Conservation (phyloP, 2,888 invertebrate genomes). For the Epirrita christyi region DNA sequence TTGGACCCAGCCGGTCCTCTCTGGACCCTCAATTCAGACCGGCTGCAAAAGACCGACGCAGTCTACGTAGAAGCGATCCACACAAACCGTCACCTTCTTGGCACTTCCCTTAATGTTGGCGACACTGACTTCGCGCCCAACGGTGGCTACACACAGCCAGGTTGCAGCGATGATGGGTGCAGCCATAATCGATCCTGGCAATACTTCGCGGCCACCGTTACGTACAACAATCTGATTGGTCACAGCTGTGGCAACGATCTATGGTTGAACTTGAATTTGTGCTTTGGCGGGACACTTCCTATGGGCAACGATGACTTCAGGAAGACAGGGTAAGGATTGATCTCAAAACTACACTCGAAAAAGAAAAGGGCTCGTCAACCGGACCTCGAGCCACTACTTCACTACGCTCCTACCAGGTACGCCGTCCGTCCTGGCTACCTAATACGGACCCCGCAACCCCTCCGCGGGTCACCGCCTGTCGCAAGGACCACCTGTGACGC, state of each 20-base stretch:
- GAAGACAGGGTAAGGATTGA: slow-evolving; percentile 43
- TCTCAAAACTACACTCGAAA: no score
- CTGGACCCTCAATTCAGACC: slow-evolving; percentile 19
- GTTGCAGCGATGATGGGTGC: slow-evolving; percentile 38
- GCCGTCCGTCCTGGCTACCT: no score
- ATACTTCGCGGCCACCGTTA: slow-evolving; percentile 52
- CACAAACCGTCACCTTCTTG: slow-evolving; percentile 22
- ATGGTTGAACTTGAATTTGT: slow-evolving; percentile 14
- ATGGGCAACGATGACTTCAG: slow-evolving; percentile 54
- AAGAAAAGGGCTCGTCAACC: no score
- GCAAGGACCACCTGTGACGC: no score
- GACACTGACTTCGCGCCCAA: slow-evolving; percentile 31
- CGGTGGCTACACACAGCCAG: slow-evolving; percentile 23
- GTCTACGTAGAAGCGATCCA: slow-evolving; percentile 32
- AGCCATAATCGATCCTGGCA: slow-evolving; percentile 56
- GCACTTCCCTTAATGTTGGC: slow-evolving; percentile 10
- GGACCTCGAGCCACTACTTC: no score
- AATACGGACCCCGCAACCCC: no score
- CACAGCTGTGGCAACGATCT: slow-evolving; percentile 10
- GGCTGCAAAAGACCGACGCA: slow-evolving; percentile 19
- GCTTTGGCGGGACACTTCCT: slow-evolving; percentile 27
- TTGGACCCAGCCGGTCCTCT: slow-evolving; percentile 57
- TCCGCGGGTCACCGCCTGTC: no score
- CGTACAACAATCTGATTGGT: slow-evolving; percentile 23
- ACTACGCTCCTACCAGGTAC: no score